Conservation (phyloP, 2,888 invertebrate genomes). For the Stomorhina lunata region DNA sequence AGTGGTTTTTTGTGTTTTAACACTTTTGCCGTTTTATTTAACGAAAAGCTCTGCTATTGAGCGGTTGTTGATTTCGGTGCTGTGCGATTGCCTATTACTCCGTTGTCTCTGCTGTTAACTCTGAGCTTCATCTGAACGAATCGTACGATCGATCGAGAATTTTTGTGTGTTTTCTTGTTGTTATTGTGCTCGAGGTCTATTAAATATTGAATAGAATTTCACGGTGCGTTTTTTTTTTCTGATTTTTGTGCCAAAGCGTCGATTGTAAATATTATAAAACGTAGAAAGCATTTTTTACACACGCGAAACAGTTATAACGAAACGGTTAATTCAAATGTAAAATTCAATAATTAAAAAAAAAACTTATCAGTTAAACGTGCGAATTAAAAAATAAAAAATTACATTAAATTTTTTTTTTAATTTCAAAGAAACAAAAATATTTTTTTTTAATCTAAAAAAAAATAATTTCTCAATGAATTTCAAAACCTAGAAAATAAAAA, state of each 20-base stretch:
- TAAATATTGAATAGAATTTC: conserved; percentile 20
- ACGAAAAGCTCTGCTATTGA: conserved; percentile 77
- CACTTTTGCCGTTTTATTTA: conserved; percentile 76
- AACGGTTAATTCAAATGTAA: conserved; percentile 1
- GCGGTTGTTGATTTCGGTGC: conserved; percentile 74
- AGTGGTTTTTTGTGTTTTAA: conserved; percentile 67
- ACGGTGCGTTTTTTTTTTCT: conserved; percentile 39
- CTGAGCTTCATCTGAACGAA: conserved; percentile 46
- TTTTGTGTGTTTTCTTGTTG: conserved; percentile 1
- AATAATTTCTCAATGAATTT: too few species aligned
- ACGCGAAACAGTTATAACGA: background rate
- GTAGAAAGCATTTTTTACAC: background rate
- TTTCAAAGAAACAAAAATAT: too few species aligned
- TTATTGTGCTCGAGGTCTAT: background rate
- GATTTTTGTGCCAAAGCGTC: conserved; percentile 21
- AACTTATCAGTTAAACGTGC: background rate
- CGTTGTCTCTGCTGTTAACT: conserved; percentile 25
- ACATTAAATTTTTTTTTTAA: background rate
- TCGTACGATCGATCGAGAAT: conserved; percentile 61
- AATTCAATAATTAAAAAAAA: background rate
- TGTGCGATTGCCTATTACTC: conserved; percentile 23
- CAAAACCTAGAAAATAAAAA: too few species aligned
- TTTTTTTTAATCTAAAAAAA: too few species aligned
- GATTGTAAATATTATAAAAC: background rate
- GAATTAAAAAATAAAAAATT: background rate